Evolutionary conservation across 2,113 vertebrate species (phyloP), one percentile per base, ranked within the genome.

Genomic region (Emydocephalus ijimae): DNA sequence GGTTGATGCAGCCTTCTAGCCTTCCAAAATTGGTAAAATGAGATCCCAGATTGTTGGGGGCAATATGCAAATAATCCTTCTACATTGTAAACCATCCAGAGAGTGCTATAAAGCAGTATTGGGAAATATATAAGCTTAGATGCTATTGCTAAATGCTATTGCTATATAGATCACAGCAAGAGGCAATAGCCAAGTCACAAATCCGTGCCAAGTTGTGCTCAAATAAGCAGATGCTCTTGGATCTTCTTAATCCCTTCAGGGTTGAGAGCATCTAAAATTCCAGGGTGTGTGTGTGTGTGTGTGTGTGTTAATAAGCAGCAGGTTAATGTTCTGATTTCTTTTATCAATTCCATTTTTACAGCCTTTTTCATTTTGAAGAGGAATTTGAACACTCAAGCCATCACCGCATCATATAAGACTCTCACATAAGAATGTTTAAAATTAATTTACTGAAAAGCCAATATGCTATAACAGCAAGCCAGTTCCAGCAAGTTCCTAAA

Each of bases 381-480:
- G 56, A 92, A 34, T 15, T 5, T 91, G 5, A 14, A 56, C 86
- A 91, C 90, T 50, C 88, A 10, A 92, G 21, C n/a, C 14, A 0
- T 9, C 89, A 86, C 4, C n/a, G 0, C n/a, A 45, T 26, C 48
- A 85, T 52, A 74, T 81, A 26, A 8, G 74, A 90, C 55, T 56
- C 50, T 24, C 87, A 24, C 45, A 54, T 34, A 93, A 89, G 89
- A 43, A 89, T 89, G n/a, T 39, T 91, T 54, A 45, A 90, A 91
- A 91, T 89, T 52, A 91, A 64, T 93, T 89, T 93, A 85, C 90
- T 88, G 90, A 52, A 85, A 88, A 59, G 59, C 55, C 56, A 89
- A 85, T 45, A 64, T 43, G 18, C 55, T 64, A 39, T 61, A 89
- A 89, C 34, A 91, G 45, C 54, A 29, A 91, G 74, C 23, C 69